phyloP scores from a whole-genome alignment of 2,113 vertebrate species.

The Campylorhamphus procurvoides region DNA sequence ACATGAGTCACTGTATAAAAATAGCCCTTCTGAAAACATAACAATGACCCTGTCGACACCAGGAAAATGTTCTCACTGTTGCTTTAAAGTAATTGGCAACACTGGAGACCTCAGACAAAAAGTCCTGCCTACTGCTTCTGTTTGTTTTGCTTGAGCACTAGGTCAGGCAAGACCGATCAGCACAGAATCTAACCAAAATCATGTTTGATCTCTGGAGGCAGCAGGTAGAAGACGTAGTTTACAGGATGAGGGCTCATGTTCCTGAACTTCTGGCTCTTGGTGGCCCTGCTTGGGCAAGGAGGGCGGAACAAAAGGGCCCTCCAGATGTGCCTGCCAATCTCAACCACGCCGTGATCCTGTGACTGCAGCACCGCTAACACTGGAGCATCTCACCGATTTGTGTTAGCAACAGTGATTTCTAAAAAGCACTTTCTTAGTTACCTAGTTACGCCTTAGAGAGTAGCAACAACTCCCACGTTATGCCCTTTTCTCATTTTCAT shows the following conservation, averaged over 20 bases:
- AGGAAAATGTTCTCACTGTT: conserved; percentile 56
- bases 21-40: conserved; percentile 52
- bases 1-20: conserved; percentile 53
- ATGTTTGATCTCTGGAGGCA: neutral
- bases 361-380: neutral
- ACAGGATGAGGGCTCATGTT: neutral
- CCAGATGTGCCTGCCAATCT: neutral
- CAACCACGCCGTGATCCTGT: neutral
- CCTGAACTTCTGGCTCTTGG: neutral
- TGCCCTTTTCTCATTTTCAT: neutral
- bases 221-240: neutral
- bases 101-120: neutral
- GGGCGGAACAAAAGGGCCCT: neutral
- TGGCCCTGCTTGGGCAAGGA: neutral
- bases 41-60: conserved; percentile 53
- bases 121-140: neutral
- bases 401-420: neutral
- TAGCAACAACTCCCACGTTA: neutral
- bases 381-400: neutral
- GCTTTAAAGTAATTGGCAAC: neutral
- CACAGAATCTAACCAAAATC: neutral
- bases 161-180: neutral
- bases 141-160: neutral
- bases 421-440: conserved; percentile 13
- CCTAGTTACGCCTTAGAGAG: neutral